These are phyloP conservation scores for Synanthedon vespiformis DNA, from an alignment of 2,888 invertebrate species.

Conservation along the genomic window DNA sequence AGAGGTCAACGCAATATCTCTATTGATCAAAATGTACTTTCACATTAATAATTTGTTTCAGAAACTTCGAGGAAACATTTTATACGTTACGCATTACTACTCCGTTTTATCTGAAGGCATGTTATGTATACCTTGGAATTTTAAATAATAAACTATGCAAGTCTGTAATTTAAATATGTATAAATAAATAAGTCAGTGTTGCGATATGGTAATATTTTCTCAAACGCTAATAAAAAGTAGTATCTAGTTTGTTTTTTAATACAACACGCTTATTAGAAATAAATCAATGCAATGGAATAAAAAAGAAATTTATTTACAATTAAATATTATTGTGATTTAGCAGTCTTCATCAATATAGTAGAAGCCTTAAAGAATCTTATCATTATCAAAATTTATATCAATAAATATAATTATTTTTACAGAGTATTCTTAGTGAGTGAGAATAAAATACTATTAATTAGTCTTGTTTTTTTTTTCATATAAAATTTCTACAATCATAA, in stretches of 20 bases:
- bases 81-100: conserved; percentile 91
- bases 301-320: not conserved
- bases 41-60: conserved; percentile 28
- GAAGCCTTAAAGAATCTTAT: not conserved
- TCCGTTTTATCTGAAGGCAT: conserved; percentile 91
- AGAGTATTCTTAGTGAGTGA: not conserved
- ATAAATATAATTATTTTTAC: not conserved
- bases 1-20: too few relatives aligned
- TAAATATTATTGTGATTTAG: not conserved
- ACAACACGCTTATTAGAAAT: not conserved
- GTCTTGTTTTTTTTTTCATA: not conserved
- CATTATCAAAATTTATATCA: not conserved
- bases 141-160: conserved; percentile 57
- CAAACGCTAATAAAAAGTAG: too few relatives aligned
- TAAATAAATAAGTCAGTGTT: too few relatives aligned
- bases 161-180: too few relatives aligned
- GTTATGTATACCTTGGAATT: conserved; percentile 95
- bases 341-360: not conserved
- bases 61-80: conserved; percentile 75
- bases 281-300: not conserved
- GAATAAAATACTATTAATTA: conserved; percentile 1
- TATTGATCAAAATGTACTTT: not conserved
- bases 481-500: too few relatives aligned
- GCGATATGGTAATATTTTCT: too few relatives aligned
- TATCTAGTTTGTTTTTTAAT: too few relatives aligned